Evolutionary conservation across 2,888 invertebrate genomes (phyloP), one percentile per base, ranked within the genome.

Genomic region (Dynastes hyllus): DNA sequence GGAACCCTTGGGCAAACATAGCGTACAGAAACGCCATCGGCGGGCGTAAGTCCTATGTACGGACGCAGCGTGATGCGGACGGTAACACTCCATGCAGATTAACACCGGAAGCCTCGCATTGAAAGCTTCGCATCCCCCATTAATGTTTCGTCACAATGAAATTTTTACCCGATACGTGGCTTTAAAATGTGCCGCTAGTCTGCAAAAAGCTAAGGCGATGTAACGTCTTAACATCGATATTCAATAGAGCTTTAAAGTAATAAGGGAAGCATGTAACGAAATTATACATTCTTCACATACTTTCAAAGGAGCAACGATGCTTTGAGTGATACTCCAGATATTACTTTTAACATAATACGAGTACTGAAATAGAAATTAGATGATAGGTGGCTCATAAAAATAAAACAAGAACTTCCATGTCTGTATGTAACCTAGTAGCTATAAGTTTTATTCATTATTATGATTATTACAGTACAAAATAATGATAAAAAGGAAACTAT

Each of bases 1-100:
- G 88, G 85, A 86, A 86, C 87, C 87, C 85, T 87, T 85, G 85
- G 84, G 84, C 86, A 86, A 87, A 87, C 87, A 87, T 87, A 87
- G 84, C 85, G 85, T 84, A 80, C 83, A 83, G 85, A 85, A 85
- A 77, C 85, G 84, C 85, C 86, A 86, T 86, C 85, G 85, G 86
- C 45, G 85, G 86, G 85, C 84, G 22, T 16, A 58, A 45, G 45
- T 8, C 45, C 45, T 45, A 45, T 45, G 80, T 77, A 83, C 80
- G 81, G 81, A 83, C 85, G 83, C 85, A 85, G 83, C 85, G 83
- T 84, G 85, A 85, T 83, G 85, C 81, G 83, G 84, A 84, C 83
- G 82, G 83, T 83, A 83, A 82, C 83, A 81, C 85, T 86, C 84
- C 83, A 87, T 86, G 85, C 85, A 86, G 86, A 87, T 87, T 86